phyloP scores from a whole-genome alignment of 92 coral and sea anemone species.

The Nematostella vectensis region DNA sequence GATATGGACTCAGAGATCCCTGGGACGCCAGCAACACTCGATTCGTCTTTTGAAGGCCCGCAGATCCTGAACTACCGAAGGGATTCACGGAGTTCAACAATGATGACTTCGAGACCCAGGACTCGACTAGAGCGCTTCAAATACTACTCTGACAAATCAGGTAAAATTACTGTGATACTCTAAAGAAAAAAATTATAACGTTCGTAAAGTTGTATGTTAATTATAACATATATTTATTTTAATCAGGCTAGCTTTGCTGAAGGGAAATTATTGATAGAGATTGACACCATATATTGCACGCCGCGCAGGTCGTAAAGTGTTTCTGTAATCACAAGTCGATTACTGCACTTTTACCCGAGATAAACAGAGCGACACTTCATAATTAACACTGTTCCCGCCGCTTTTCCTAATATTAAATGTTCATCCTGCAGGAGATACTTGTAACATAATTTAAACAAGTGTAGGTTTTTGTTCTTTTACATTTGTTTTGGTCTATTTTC shows the following conservation, averaged over 20 bases:
- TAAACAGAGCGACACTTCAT: too few species aligned
- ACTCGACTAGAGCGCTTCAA: slow-evolving; percentile 88
- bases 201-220: not conserved
- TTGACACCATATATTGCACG: not conserved
- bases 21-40: not conserved
- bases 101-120: slow-evolving; percentile 34
- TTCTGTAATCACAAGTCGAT: not conserved
- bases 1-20: not conserved
- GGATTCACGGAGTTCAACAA: slow-evolving; percentile 15
- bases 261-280: not conserved
- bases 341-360: too few species aligned
- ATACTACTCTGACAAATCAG: slow-evolving; percentile 48
- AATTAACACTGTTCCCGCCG: too few species aligned
- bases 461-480: too few species aligned
- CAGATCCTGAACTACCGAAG: slow-evolving; percentile 17
- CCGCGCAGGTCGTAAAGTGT: not conserved
- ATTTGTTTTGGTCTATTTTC: too few species aligned
- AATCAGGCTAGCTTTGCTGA: too few species aligned
- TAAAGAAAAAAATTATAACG: too few species aligned
- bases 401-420: too few species aligned
- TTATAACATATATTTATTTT: too few species aligned
- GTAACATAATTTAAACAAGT: too few species aligned
- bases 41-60: slow-evolving; percentile 4
- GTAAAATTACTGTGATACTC: slow-evolving; percentile 16
- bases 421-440: too few species aligned